Percentiles rank a stretch among this genome's conserved stretches.
These are phyloP conservation scores for Cygnus olor DNA, from an alignment of 2,797 vertebrate genomes.

Conservation along the genomic window DNA sequence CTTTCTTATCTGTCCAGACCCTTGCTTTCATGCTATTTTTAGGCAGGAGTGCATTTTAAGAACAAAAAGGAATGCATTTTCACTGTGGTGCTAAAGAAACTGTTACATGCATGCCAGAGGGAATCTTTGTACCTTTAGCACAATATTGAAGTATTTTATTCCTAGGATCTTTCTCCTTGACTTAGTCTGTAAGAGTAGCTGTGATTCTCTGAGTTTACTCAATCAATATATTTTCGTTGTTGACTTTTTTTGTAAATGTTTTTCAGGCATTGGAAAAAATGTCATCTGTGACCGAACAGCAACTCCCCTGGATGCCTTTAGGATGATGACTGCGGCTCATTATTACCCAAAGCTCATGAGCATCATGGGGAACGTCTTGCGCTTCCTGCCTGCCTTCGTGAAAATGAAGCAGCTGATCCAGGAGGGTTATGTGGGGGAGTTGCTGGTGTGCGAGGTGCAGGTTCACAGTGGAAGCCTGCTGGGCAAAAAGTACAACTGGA, in stretches of 20 bases:
- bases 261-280: conserved; percentile 95
- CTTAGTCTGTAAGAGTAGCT: neutral
- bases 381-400: conserved; percentile 94
- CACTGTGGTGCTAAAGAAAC: neutral
- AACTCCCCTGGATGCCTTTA: conserved; percentile 95
- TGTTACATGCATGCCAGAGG: neutral
- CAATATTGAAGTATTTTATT: neutral
- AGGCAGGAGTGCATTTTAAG: neutral
- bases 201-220: neutral
- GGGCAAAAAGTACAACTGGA: conserved; percentile 99
- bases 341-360: conserved; percentile 99
- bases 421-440: conserved; percentile 93
- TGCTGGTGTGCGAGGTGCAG: conserved; percentile 96
- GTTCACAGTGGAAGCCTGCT: conserved; percentile 95
- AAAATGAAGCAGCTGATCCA: conserved; percentile 97
- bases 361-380: conserved; percentile 97
- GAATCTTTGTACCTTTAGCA: neutral
- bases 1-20: neutral
- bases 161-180: neutral
- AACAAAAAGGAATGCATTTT: neutral
- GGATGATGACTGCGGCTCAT: conserved; percentile 98
- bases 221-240: neutral
- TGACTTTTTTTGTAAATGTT: neutral
- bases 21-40: neutral
- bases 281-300: conserved; percentile 98